Evolutionary conservation across 2,113 vertebrate species (phyloP), one percentile per base, ranked within the genome.

Genomic region (Protobothrops mucrosquamatus): DNA sequence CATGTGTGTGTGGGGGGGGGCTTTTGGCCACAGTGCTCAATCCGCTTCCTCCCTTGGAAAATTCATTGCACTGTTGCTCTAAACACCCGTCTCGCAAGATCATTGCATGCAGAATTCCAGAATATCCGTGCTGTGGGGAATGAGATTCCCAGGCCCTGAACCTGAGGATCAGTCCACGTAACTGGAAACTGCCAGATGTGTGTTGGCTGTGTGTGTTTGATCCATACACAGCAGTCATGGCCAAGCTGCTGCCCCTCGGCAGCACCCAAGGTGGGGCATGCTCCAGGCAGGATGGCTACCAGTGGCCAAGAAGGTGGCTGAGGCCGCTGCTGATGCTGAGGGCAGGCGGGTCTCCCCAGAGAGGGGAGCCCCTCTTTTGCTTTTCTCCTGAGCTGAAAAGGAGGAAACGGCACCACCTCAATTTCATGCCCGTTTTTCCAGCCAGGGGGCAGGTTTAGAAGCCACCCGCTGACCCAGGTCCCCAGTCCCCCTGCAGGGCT

Each of bases 341-440:
- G 15, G 48, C 8, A 51, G 48, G 29, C 29, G 8, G 69, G 6
- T 34, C n/a, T 74, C 56, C 52, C 22, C 6, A 39, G 22, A 52
- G 23, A 20, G 34, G n/a, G n/a, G 15, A 39, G 14, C n/a, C 15
- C n/a, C 24, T 2, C 22, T 48, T 51, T 6, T 1, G 24, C 46
- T 85, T 94, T 64, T 93, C 88, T 91, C 91, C 56, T 91, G 92
- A 90, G 48, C n/a, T 57, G 93, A 69, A 43, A 93, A 88, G 39
- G 69, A 29, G 15, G n/a, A 20, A 39, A 34, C 14, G 5, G 9
- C 1, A 4, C 4, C 64, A 20, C 7, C 34, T 39, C 34, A 8
- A 39, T 7, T 34, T 34, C n/a, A 20, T 3, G 34, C 34, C 69
- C 14, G 15, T 20, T 20, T 81, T 39, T 39, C 34, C 69, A 39